Percentiles rank a stretch among this genome's conserved stretches.
Evolutionary conservation across 2,888 invertebrate species (phyloP).

Genomic region (Eilema caniola): DNA sequence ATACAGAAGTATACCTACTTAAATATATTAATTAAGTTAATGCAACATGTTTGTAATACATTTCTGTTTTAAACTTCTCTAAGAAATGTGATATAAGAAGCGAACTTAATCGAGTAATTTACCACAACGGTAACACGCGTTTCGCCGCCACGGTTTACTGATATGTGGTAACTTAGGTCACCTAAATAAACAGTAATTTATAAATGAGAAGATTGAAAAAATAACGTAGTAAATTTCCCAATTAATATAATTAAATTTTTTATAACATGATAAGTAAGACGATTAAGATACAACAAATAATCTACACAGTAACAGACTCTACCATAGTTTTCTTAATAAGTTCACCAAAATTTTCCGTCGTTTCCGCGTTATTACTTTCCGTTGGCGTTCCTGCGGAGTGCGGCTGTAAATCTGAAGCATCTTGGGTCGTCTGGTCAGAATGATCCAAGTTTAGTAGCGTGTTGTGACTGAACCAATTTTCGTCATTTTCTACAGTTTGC

Average conservation of each 20-base stretch:
- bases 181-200: not conserved
- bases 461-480: conserved; percentile 83
- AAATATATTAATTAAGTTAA: too few relatives aligned
- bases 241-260: conserved; percentile 80
- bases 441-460: conserved; percentile 76
- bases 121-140: not conserved
- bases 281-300: conserved; percentile 80
- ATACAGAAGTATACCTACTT: not conserved
- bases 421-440: conserved; percentile 73
- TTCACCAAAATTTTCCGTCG: conserved; percentile 94
- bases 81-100: not conserved
- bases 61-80: not conserved
- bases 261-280: conserved; percentile 78
- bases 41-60: not conserved
- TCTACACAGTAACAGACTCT: conserved; percentile 94
- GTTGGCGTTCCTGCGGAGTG: conserved; percentile 56
- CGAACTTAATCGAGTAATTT: not conserved
- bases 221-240: conserved; percentile 60
- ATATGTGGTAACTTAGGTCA: not conserved
- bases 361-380: conserved; percentile 65
- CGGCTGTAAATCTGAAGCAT: conserved; percentile 62
- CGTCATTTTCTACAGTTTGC: conserved; percentile 87
- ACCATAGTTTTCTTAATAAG: conserved; percentile 97
- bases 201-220: conserved; percentile 33
- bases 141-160: not conserved